These are phyloP conservation scores for Corythaeola cristata DNA, from an alignment of 2,113 vertebrate genomes.

Conservation along the genomic window DNA sequence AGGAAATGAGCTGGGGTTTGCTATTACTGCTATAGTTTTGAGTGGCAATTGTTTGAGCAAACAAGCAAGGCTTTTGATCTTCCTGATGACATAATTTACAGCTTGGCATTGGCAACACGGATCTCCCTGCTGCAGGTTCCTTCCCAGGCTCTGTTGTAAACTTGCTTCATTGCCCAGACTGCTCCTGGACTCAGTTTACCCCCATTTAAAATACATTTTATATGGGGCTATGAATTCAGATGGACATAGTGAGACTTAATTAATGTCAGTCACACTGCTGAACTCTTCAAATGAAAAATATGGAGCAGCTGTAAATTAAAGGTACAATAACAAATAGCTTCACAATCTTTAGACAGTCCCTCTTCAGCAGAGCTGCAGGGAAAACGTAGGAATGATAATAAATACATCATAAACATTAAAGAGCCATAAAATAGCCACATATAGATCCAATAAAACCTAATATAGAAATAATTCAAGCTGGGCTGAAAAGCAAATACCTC, in stretches of 20 bases:
- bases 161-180: neutral
- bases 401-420: slow-evolving; percentile 63
- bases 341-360: neutral
- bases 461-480: slow-evolving; percentile 54
- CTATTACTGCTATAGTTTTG: neutral
- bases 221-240: neutral
- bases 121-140: neutral
- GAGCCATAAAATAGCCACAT: slow-evolving; percentile 45
- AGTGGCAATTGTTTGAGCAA: neutral
- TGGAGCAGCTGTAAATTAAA: neutral
- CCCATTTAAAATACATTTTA: neutral
- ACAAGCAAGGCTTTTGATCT: neutral
- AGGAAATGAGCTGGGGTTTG: neutral
- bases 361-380: neutral
- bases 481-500: slow-evolving; percentile 9
- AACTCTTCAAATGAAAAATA: neutral
- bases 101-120: neutral
- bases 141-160: neutral
- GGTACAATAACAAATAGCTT: neutral
- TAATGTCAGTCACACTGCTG: neutral
- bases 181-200: neutral
- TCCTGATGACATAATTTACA: neutral
- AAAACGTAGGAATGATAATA: slow-evolving; percentile 55
- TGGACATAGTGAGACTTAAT: neutral
- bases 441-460: slow-evolving; percentile 51